Percentiles rank a stretch among this genome's conserved stretches.
Evolutionary conservation across 1,140 invertebrate species (phyloP).

Genomic region (Leptopilina boulardi): DNA sequence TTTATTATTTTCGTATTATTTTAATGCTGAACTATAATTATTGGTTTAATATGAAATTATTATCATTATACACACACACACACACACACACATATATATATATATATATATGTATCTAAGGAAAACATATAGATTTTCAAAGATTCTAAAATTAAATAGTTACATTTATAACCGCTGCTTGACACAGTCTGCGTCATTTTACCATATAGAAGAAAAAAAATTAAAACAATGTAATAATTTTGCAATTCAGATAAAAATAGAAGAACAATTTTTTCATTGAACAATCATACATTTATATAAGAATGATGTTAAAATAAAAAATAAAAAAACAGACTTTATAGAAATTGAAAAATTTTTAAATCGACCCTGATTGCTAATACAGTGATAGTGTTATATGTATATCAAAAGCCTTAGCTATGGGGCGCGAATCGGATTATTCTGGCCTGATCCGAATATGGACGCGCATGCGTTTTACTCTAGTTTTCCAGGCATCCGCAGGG

Average conservation of each 20-base stretch:
- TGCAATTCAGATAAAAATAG: neutral
- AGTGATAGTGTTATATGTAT: neutral
- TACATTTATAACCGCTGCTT: constrained; percentile 39
- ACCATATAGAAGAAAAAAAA: neutral
- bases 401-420: constrained; percentile 13
- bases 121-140: constrained; percentile 28
- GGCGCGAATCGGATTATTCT: constrained; percentile 42
- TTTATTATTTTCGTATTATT: no score
- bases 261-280: neutral
- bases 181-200: constrained; percentile 18
- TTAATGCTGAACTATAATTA: no score
- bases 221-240: neutral
- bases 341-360: neutral
- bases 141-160: neutral
- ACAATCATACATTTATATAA: neutral
- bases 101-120: neutral
- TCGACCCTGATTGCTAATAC: neutral
- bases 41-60: neutral
- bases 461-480: constrained; percentile 48
- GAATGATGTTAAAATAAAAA: neutral
- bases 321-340: neutral
- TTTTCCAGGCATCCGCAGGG: constrained; percentile 26
- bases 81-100: no score
- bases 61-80: no score
- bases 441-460: constrained; percentile 27